Evolutionary conservation across 2,888 invertebrate species (phyloP), one percentile per base, ranked within the genome.

Genomic region (Pseudoips prasinana): DNA sequence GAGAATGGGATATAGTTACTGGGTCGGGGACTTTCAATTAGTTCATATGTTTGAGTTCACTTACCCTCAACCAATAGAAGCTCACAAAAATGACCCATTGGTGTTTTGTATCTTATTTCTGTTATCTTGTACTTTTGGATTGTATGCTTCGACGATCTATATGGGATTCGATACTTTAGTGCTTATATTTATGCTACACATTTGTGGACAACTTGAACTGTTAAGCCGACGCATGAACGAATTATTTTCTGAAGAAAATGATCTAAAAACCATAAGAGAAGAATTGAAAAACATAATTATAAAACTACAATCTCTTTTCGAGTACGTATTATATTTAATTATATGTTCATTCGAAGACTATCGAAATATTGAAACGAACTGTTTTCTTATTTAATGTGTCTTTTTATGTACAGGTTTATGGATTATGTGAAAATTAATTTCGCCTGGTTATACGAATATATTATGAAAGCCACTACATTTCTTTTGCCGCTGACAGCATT

Each of bases 151-250:
- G 0, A 36, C 65, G 0, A 62, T 77, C 46, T 79, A 70, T 10
- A 47, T 73, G 0, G 75, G 75, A 1, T 84, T 83, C 42, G 85
- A 86, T 56, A 73, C 84, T 1, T 38, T 86, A n/a, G 67, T 75
- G 1, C 79, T 80, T 0, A 79, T 82, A 53, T 74, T 80, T 39
- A 59, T 80, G 45, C 35, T 80, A 14, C 83, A 86, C 32, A 53
- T 61, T 3, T 79, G 82, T 39, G 81, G 82, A 2, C 82, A 84
- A 32, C 42, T 83, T 2, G 69, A 80, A 10, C 37, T 86, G 7
- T 56, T 78, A 0, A 73, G 64, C 19, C 41, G 35, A n/a, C 61
- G 66, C 20, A 61, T 84, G 20, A 37, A 36, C n/a, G 64, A 48
- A 20, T 20, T 74, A 4, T 70, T 78, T 29, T 29, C 42, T 0